Percentiles rank a stretch among this genome's conserved stretches.
Evolutionary conservation across 1,140 invertebrate species (phyloP).

Genomic region (Diplogasteroides magnus): DNA sequence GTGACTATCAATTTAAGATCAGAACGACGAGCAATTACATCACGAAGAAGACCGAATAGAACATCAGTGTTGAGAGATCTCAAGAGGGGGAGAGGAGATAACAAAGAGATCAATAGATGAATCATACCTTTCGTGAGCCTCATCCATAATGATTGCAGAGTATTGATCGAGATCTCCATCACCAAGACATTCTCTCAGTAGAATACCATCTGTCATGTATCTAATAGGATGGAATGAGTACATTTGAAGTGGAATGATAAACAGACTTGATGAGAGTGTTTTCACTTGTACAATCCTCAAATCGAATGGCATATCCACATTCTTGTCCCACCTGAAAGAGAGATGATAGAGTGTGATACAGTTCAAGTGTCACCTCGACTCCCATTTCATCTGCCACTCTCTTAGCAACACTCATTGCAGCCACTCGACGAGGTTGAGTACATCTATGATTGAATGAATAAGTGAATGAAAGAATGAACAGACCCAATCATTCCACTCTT

Average conservation of each 20-base stretch:
- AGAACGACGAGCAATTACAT: conserved; percentile 79
- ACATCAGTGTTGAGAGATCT: conserved; percentile 91
- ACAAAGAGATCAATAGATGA: neutral
- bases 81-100: neutral
- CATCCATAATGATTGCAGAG: conserved; percentile 95
- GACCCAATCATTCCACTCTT: conserved; percentile 57
- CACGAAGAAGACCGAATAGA: conserved; percentile 84
- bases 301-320: conserved; percentile 95
- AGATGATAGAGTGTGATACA: neutral
- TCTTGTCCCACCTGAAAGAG: conserved; percentile 61
- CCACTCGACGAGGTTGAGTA: conserved; percentile 83
- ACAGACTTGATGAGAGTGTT: conserved; percentile 58
- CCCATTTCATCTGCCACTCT: conserved; percentile 96
- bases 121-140: conserved; percentile 80
- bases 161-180: conserved; percentile 93
- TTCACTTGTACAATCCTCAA: conserved; percentile 91
- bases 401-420: conserved; percentile 98
- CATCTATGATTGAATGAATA: conserved; percentile 60
- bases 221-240: conserved; percentile 56
- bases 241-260: no score
- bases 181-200: conserved; percentile 83
- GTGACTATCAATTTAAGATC: conserved; percentile 98
- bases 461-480: neutral
- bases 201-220: conserved; percentile 96
- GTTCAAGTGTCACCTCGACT: conserved; percentile 60